Conservation (phyloP, 2,113 vertebrate genomes). For the Narcine bancroftii region DNA sequence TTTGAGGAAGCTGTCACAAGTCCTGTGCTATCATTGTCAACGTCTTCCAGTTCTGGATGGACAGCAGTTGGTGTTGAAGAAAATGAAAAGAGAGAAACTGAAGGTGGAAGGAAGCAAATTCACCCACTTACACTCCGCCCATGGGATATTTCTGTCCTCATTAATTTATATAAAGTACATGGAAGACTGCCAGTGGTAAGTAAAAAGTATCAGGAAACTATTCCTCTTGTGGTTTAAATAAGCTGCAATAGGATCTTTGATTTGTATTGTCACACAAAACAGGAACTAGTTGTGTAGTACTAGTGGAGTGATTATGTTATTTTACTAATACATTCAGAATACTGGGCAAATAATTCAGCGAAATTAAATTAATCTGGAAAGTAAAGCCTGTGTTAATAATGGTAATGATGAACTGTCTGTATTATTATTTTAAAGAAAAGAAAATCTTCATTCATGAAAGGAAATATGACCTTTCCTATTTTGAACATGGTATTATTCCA, state of each 20-base stretch:
- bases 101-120: conserved; percentile 54
- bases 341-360: no score
- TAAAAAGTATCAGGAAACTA: not conserved
- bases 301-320: no score
- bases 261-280: not conserved
- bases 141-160: conserved; percentile 93
- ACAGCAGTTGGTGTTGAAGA: conserved; percentile 79
- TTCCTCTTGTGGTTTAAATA: not conserved
- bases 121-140: conserved; percentile 82
- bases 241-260: not conserved
- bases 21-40: conserved; percentile 78
- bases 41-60: conserved; percentile 87
- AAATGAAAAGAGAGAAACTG: conserved; percentile 58
- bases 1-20: conserved; percentile 86
- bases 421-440: no score
- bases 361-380: no score
- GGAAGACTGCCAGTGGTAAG: conserved; percentile 85
- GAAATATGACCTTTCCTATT: no score
- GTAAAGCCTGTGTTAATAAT: no score
- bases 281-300: no score
- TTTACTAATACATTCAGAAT: no score
- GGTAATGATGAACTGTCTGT: no score
- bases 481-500: no score
- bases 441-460: no score
- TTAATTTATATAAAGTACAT: conserved; percentile 92